Conservation (phyloP, 2,113 vertebrate genomes). For the Buteo buteo region DNA sequence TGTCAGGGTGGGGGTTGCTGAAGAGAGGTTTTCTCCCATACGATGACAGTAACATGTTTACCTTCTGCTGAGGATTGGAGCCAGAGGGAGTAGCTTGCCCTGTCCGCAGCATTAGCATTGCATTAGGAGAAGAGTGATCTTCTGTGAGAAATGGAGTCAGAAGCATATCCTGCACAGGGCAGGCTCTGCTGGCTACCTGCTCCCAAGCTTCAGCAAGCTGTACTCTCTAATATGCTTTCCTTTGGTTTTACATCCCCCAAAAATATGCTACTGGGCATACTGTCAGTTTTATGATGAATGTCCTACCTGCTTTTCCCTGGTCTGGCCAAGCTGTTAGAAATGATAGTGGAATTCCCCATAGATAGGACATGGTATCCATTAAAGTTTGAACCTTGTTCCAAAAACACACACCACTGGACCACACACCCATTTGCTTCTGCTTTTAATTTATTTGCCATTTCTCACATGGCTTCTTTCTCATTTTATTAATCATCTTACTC, state of each 20-base stretch:
- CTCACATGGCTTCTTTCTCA: not conserved
- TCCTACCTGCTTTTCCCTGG: not conserved
- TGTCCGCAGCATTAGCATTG: not conserved
- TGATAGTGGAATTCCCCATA: not conserved
- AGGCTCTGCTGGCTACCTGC: not conserved
- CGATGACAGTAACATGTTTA: not conserved
- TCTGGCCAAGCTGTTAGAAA: not conserved
- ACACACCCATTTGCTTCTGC: not conserved
- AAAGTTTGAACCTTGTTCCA: not conserved
- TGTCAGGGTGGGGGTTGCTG: rapidly evolving
- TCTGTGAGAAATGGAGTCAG: not conserved
- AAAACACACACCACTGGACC: not conserved
- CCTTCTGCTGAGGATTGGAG: not conserved
- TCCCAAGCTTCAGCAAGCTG: not conserved
- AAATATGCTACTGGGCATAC: not conserved
- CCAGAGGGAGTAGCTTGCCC: not conserved
- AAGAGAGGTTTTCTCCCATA: not conserved
- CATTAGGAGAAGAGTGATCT: not conserved
- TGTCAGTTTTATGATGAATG: not conserved
- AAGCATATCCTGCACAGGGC: not conserved
- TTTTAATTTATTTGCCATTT: not conserved
- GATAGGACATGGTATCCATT: not conserved
- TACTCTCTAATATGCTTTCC: not conserved
- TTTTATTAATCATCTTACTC: not conserved
- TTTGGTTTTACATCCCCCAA: not conserved